phyloP scores from a whole-genome alignment of 2,113 vertebrate genomes.

The Eonycteris spelaea region DNA sequence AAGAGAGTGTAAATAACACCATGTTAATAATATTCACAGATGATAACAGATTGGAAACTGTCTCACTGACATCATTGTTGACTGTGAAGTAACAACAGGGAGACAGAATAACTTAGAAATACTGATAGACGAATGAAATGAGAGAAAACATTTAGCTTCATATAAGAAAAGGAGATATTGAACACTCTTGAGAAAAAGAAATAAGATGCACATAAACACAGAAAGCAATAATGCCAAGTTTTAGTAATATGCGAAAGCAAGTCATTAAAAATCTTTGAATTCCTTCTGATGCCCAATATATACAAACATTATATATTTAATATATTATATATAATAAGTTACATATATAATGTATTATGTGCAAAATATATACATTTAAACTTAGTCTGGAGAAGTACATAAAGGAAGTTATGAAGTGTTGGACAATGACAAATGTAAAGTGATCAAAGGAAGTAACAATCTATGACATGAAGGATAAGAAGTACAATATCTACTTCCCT shows the following conservation, averaged over 20 bases:
- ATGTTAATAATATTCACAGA: slow-evolving; percentile 35
- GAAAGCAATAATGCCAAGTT: neutral
- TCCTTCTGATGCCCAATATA: neutral
- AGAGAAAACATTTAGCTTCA: neutral
- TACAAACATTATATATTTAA: neutral
- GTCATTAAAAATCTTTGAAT: neutral
- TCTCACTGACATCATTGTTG: neutral
- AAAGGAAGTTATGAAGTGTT: neutral
- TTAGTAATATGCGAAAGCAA: neutral
- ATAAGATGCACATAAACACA: neutral
- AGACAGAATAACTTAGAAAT: slow-evolving; percentile 14
- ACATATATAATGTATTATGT: neutral
- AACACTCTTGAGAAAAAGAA: neutral
- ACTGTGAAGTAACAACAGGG: slow-evolving; percentile 27
- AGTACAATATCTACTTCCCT: neutral
- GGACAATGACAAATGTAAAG: neutral
- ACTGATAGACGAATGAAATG: slow-evolving; percentile 1
- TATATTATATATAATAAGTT: neutral
- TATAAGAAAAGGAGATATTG: neutral
- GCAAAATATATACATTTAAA: neutral
- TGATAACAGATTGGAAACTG: slow-evolving; percentile 24
- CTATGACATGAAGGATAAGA: neutral
- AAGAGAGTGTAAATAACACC: neutral
- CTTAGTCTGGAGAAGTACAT: neutral
- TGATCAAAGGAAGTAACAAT: neutral